phyloP scores from a whole-genome alignment of 2,888 invertebrate genomes.

The Melolontha melolontha region DNA sequence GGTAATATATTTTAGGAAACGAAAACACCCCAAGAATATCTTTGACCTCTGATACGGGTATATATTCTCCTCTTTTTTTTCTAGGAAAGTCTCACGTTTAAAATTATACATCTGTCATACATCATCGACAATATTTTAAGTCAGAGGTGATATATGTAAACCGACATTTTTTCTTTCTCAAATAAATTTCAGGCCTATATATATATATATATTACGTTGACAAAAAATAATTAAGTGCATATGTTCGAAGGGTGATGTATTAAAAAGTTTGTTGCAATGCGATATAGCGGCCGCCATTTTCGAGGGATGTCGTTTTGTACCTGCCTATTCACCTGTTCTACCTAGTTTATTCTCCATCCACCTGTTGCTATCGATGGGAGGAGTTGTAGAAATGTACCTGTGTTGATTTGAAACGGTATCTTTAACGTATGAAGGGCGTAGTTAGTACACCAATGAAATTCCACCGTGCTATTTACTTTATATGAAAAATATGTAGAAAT shows the following conservation, averaged over 20 bases:
- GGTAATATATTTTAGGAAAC: constrained; percentile 27
- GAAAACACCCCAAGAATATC: constrained; percentile 29
- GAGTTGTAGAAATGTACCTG: constrained; percentile 20
- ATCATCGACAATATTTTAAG: constrained; percentile 37
- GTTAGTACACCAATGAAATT: constrained; percentile 16
- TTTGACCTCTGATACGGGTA: constrained; percentile 28
- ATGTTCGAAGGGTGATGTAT: not conserved
- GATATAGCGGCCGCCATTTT: constrained; percentile 6
- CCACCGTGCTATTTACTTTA: not conserved
- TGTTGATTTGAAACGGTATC: constrained; percentile 31
- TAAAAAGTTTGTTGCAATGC: too few relatives aligned
- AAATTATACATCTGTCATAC: constrained; percentile 38
- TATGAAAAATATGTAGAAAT: not conserved
- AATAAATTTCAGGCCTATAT: not conserved
- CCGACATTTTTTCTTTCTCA: not conserved
- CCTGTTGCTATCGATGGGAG: constrained; percentile 33
- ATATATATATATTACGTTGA: too few relatives aligned
- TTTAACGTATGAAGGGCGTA: constrained; percentile 16
- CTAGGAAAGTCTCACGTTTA: constrained; percentile 18
- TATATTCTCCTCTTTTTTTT: constrained; percentile 23
- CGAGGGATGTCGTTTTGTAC: not conserved
- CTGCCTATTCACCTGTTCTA: constrained; percentile 17
- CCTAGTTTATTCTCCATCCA: constrained; percentile 23
- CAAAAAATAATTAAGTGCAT: constrained; percentile 26
- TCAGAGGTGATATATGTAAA: constrained; percentile 4